These are phyloP conservation scores for human (Homo sapiens) DNA, from an alignment of 2,113 vertebrate species.

Conservation along the genomic window DNA sequence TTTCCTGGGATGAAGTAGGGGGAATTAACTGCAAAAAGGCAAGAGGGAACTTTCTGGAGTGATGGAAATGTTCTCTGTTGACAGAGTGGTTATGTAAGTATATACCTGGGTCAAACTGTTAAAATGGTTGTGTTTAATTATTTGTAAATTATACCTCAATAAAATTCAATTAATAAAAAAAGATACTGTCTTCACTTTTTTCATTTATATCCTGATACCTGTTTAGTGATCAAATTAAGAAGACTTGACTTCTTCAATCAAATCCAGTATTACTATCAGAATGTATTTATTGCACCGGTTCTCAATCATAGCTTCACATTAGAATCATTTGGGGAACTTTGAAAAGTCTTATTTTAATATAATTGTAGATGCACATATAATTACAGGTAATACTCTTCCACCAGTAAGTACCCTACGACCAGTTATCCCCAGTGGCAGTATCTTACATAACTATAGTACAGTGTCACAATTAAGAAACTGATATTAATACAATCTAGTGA, in stretches of 20 bases:
- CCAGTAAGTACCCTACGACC: not conserved
- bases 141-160: not conserved
- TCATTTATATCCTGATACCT: not conserved
- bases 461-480: not conserved
- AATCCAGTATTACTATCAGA: not conserved
- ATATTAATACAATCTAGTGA: not conserved
- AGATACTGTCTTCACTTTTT: not conserved
- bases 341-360: not conserved
- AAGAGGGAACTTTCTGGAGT: not conserved
- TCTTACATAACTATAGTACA: not conserved
- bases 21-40: not conserved
- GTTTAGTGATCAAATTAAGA: not conserved
- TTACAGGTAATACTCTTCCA: not conserved
- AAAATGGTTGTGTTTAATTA: slow-evolving; percentile 20
- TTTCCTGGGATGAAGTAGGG: not conserved
- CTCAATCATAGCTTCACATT: not conserved
- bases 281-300: not conserved
- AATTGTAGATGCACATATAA: not conserved
- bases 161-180: not conserved
- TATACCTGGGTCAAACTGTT: slow-evolving; percentile 15
- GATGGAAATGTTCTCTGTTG: not conserved
- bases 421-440: not conserved
- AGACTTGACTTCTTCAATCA: not conserved
- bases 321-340: not conserved
- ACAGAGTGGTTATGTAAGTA: not conserved